phyloP scores from a whole-genome alignment of 2,113 vertebrate species.

The Dasyprocta punctata region DNA sequence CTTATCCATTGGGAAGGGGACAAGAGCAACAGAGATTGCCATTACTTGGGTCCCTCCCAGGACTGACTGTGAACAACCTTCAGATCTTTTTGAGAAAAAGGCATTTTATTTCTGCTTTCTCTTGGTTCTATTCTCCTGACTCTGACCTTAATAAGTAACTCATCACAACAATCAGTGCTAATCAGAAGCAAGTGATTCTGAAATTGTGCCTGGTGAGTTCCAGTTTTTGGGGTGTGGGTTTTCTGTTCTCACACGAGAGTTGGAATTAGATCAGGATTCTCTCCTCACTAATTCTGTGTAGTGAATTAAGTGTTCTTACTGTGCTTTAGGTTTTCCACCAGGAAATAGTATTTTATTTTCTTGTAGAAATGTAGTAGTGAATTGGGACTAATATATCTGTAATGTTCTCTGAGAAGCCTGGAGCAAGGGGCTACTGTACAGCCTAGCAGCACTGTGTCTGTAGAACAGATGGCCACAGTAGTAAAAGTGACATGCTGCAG shows the following conservation, averaged over 20 bases:
- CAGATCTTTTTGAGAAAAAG: background rate
- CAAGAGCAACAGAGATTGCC: background rate
- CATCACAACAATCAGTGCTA: slow-evolving; percentile 16
- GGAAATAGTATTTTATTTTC: slow-evolving; percentile 22
- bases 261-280: background rate
- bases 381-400: background rate
- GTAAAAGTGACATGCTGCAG: background rate
- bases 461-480: background rate
- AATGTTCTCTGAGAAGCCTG: background rate
- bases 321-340: background rate
- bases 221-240: background rate
- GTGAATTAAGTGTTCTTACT: background rate
- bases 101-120: background rate
- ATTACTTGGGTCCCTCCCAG: rapidly evolving
- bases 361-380: background rate
- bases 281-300: background rate
- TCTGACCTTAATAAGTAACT: slow-evolving; percentile 23
- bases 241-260: background rate
- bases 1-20: background rate
- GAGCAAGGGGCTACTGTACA: background rate
- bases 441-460: background rate
- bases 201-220: background rate
- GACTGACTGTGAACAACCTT: background rate
- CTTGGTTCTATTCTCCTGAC: background rate
- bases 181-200: slow-evolving; percentile 62